Evolutionary conservation across 2,888 invertebrate genomes (phyloP), one percentile per base, ranked within the genome.

Genomic region (Agrochola litura): DNA sequence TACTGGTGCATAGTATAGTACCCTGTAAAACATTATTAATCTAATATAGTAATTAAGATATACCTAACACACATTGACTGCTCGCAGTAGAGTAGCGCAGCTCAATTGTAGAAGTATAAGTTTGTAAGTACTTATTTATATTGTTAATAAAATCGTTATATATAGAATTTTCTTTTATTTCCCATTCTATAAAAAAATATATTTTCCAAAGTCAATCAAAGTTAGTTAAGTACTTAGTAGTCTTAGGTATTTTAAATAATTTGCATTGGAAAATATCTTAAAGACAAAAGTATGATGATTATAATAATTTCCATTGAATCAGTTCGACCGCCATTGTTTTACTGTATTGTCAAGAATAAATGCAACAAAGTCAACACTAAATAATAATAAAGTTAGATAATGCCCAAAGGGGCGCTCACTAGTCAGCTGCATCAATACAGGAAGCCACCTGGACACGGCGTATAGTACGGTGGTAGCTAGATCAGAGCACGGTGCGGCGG

Each of bases 61-160:
- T 93, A 95, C 73, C 79, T 72, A 72, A 82, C 72, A 95, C 94
- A 96, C 93, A 92, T 96, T 95, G 95, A 96, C 96, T 96, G 96
- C 95, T 96, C 95, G 95, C 94, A 93, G 95, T 96, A 96, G 96
- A 95, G 93, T 96, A 96, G 96, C 94, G 96, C 96, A 96, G 96
- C 96, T 96, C 96, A 96, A 96, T 95, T 95, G 95, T 96, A 96
- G 96, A 91, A 84, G 88, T 92, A 92, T 96, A 96, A 95, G 95
- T 96, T 96, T 96, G 95, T 96, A 96, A 96, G 95, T 96, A 95
- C 91, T 94, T 95, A 95, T 96, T 96, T 96, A 96, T 96, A 96
- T 96, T 96, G 96, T 96, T 96, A 96, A 96, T 96, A 96, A 96
- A 96, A 96, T 93, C 94, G 96, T 96, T 96, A 96, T 95, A 95